These are phyloP conservation scores for Mobula hypostoma DNA, from an alignment of 2,113 vertebrate species.

Conservation along the genomic window DNA sequence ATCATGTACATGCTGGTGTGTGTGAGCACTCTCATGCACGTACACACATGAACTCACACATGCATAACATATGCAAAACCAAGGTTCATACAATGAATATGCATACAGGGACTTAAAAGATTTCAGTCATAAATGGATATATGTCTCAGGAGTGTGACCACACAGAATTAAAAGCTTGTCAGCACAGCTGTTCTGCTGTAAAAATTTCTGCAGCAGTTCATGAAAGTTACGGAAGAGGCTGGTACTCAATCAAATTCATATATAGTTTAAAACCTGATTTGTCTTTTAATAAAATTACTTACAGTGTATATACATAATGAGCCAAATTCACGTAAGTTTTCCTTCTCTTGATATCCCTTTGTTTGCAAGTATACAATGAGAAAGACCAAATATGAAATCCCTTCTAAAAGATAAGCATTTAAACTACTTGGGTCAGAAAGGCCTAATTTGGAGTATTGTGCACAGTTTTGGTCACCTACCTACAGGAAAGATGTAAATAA, in stretches of 20 bases:
- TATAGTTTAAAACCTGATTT: background rate
- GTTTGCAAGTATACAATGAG: background rate
- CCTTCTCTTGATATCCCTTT: background rate
- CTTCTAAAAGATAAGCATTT: background rate
- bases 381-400: background rate
- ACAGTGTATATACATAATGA: background rate
- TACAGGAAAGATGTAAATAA: too few species aligned
- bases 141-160: background rate
- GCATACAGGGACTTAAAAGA: background rate
- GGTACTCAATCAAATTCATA: background rate
- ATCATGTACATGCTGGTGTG: background rate
- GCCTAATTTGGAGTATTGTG: background rate
- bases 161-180: constrained; percentile 27
- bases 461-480: too few species aligned
- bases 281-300: background rate
- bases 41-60: background rate
- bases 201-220: constrained; percentile 7
- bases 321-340: too few species aligned
- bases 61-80: background rate
- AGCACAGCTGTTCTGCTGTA: constrained; percentile 17
- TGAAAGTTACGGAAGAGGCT: background rate
- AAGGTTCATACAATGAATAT: background rate
- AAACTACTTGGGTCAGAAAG: constrained; percentile 1
- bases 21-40: background rate
- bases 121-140: constrained; percentile 21